A percentile compares a stretch with the other conserved stretches of the same genome.
Evolutionary conservation across 2,797 vertebrate species (phyloP).

Genomic region (Falco cherrug): DNA sequence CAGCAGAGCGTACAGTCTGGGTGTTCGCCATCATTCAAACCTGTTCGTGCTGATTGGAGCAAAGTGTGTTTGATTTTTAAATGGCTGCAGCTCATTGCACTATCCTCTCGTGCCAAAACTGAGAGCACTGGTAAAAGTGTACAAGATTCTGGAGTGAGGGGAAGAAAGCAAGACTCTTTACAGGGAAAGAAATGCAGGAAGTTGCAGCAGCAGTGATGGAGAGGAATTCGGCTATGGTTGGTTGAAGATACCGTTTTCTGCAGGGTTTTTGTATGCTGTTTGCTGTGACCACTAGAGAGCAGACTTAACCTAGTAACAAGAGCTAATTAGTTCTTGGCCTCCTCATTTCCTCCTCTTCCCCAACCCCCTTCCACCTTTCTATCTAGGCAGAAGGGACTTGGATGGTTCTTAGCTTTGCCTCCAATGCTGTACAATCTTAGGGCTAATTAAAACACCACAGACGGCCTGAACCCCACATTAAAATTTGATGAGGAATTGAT

Average conservation of each 20-base stretch:
- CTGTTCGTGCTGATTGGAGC: neutral
- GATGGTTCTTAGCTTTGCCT: conserved; percentile 68
- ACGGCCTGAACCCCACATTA: conserved; percentile 79
- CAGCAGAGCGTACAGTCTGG: fast-evolving
- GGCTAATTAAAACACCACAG: conserved; percentile 87
- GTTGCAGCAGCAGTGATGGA: neutral
- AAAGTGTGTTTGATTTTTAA: neutral
- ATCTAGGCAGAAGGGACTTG: conserved; percentile 48
- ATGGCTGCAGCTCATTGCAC: neutral
- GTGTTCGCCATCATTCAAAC: neutral
- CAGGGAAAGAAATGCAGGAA: neutral
- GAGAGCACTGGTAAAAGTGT: neutral
- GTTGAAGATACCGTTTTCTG: neutral
- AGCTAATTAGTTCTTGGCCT: conserved; percentile 39
- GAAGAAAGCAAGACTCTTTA: neutral
- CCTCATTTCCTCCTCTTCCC: conserved; percentile 31
- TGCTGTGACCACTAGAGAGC: conserved; percentile 87
- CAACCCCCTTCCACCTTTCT: conserved; percentile 40
- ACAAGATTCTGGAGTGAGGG: neutral
- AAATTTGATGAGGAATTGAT: conserved; percentile 84
- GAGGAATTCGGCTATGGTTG: neutral
- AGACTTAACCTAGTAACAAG: conserved; percentile 79
- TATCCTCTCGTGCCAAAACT: neutral
- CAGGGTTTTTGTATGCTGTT: neutral
- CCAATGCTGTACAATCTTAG: conserved; percentile 73